phyloP scores from a whole-genome alignment of 2,113 vertebrate species.

The Cavia porcellus region DNA sequence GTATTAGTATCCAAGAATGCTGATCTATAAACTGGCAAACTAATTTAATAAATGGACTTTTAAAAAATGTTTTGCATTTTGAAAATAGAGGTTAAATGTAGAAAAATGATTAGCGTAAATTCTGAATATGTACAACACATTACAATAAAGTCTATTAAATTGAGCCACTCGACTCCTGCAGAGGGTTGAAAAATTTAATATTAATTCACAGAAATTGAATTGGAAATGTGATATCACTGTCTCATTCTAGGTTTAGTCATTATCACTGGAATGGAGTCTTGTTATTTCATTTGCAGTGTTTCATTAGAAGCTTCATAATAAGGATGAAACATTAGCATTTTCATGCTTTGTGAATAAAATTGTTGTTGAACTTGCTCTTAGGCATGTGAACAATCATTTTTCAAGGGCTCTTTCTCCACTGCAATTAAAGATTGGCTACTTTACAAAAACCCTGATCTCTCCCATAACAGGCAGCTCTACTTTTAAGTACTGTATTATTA shows the following conservation, averaged over 20 bases:
- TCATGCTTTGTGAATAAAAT: conserved; percentile 77
- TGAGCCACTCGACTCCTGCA: conserved; percentile 64
- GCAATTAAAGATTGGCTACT: conserved; percentile 70
- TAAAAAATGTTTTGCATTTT: conserved; percentile 32
- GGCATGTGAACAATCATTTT: conserved; percentile 58
- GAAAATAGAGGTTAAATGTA: conserved; percentile 57
- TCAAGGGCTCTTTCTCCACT: conserved; percentile 66
- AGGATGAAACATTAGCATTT: conserved; percentile 80
- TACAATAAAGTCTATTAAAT: conserved; percentile 59
- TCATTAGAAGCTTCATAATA: conserved; percentile 80
- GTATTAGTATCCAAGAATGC: neutral
- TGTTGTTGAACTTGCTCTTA: conserved; percentile 74
- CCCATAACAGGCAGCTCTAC: conserved; percentile 17
- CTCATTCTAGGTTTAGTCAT: conserved; percentile 60
- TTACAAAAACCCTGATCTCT: conserved; percentile 66
- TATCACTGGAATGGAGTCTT: conserved; percentile 67
- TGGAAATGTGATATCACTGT: conserved; percentile 63
- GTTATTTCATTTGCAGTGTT: conserved; percentile 75
- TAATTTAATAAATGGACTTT: conserved; percentile 72
- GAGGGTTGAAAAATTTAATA: conserved; percentile 68
- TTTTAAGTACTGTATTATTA: conserved; percentile 13
- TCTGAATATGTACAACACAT: neutral
- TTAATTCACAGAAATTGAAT: conserved; percentile 81
- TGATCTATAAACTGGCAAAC: conserved; percentile 39
- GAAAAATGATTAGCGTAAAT: conserved; percentile 50